Evolutionary conservation across 2,888 invertebrate genomes (phyloP), one percentile per base, ranked within the genome.

Genomic region (Leptopilina syphax): DNA sequence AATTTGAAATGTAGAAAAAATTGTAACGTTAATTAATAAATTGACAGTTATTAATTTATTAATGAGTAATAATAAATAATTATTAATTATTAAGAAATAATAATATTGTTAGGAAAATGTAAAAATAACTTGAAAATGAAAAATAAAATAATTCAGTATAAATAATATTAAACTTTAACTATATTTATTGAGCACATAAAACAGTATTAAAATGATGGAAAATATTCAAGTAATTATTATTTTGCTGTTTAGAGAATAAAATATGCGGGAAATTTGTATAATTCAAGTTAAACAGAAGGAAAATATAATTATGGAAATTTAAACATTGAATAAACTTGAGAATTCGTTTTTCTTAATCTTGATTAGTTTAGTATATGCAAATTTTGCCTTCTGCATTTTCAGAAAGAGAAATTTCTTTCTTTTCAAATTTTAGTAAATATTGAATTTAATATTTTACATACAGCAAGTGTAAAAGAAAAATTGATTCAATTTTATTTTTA

Each of bases 301-400:
- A 60, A 63, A 63, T 63, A 63, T 50, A 50, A 12, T 24, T 63
- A 63, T 63, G 63, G 63, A 63, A 63, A 63, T 63, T 63, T 63
- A 63, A 63, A 63, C 63, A 63, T 63, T 60, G 24, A 63, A 34
- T 34, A 34, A 63, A 9, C 63, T 63, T 18, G 63, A 18, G 24
- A 63, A 18, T 63, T 18, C 18, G 9, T 63, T 63, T 63, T 24
- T 18, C 63, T 6, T 8, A 63, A 9, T 63, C 18, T 63, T 24
- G 24, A 9, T 63, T 63, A 24, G 63, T 63, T 63, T 63, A 24
- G 3, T 63, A 24, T 34, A 34, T 63, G 63, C 24, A 63, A 63
- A 63, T 63, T 7, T 18, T 9, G 6, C 9, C 3, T 9, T 9
- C 8, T 24, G 9, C 24, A 8, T 63, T 24, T 63, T 63, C 8